Conservation (phyloP, 2,888 invertebrate genomes). For the Polyploca ridens region DNA sequence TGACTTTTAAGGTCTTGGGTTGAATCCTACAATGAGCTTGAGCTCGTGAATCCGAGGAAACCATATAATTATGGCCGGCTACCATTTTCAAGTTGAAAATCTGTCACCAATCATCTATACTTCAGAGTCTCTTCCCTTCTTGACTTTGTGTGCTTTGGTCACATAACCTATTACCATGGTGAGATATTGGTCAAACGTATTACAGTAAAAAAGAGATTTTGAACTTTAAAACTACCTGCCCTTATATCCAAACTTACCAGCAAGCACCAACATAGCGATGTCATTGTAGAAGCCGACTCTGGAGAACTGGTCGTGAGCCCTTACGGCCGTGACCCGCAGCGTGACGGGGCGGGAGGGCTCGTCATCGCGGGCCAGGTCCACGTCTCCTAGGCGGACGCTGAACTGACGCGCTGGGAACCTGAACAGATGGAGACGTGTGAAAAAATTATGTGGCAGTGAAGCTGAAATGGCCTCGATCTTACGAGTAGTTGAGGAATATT, state of each 20-base stretch:
- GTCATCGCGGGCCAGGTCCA: constrained; percentile 92
- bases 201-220: background rate
- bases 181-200: background rate
- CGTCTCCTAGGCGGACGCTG: constrained; percentile 94
- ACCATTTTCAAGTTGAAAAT: too few relatives aligned
- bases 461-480: too few relatives aligned
- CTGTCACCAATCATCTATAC: too few relatives aligned
- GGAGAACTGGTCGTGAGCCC: constrained; percentile 93
- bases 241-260: constrained; percentile 60
- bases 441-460: background rate
- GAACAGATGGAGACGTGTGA: constrained; percentile 20
- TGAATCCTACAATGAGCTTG: too few relatives aligned
- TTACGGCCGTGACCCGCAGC: constrained; percentile 90
- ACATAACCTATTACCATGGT: too few relatives aligned
- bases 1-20: too few relatives aligned
- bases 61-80: too few relatives aligned
- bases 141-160: too few relatives aligned
- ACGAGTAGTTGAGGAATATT: too few relatives aligned
- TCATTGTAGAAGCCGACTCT: constrained; percentile 97
- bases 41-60: too few relatives aligned
- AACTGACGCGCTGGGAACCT: constrained; percentile 96
- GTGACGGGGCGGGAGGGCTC: constrained; percentile 94
- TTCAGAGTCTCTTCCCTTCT: too few relatives aligned
- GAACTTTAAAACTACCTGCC: too few relatives aligned
- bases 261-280: constrained; percentile 92